Conservation (phyloP, 2,888 invertebrate species). For the Sphecodes monilicornis region DNA sequence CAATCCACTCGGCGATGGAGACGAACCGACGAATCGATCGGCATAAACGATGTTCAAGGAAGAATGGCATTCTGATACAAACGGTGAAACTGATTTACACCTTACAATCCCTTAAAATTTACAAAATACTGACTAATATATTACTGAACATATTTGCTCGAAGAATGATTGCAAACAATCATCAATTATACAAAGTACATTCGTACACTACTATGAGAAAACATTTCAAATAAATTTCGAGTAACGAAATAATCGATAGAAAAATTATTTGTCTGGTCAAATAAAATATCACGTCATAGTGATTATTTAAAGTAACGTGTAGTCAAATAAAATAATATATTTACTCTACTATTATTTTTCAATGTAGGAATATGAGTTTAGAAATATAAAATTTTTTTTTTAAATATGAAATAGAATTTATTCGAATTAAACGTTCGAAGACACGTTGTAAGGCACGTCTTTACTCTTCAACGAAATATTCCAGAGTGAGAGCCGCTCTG, state of each 20-base stretch:
- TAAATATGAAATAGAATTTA: too few species aligned
- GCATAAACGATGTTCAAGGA: conserved; percentile 50
- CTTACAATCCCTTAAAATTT: not conserved
- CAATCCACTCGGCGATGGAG: conserved; percentile 50
- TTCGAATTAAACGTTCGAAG: too few species aligned
- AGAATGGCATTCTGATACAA: conserved; percentile 15
- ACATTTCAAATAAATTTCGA: not conserved
- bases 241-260: not conserved
- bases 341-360: not conserved
- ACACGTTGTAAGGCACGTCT: too few species aligned
- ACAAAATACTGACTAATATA: not conserved
- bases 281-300: not conserved
- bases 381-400: too few species aligned
- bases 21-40: conserved; percentile 58
- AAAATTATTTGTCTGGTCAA: not conserved
- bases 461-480: too few species aligned
- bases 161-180: not conserved
- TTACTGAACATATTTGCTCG: not conserved
- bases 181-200: not conserved
- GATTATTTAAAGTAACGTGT: not conserved
- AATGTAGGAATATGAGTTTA: too few species aligned
- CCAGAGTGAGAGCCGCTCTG: too few species aligned
- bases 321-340: not conserved
- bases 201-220: not conserved
- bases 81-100: conserved; percentile 42